phyloP scores from a whole-genome alignment of 2,888 invertebrate genomes.

The Exephanes ischioxanthus region DNA sequence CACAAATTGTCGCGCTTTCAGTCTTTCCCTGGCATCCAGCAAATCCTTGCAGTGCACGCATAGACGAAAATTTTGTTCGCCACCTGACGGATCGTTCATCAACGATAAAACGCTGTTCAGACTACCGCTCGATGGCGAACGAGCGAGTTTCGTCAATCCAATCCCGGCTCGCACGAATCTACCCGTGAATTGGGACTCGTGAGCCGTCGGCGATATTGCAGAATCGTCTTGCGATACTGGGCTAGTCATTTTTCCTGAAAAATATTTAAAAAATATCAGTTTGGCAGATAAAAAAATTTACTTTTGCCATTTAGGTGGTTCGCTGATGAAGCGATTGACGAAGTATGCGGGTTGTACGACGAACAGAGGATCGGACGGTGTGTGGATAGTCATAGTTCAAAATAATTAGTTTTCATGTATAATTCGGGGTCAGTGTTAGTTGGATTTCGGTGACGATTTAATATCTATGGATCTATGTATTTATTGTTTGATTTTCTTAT shows the following conservation, averaged over 20 bases:
- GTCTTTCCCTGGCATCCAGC: conserved; percentile 91
- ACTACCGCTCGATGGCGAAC: conserved; percentile 86
- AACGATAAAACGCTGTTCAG: conserved; percentile 83
- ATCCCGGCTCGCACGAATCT: conserved; percentile 80
- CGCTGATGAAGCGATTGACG: no score
- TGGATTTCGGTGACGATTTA: no score
- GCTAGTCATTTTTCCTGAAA: conserved; percentile 87
- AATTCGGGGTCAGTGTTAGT: no score
- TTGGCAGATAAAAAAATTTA: not conserved
- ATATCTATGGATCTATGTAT: no score
- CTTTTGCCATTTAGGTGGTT: not conserved
- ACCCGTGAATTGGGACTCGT: conserved; percentile 77
- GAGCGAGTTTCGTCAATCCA: conserved; percentile 81
- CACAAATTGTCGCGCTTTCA: conserved; percentile 92
- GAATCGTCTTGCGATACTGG: conserved; percentile 84
- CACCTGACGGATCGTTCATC: conserved; percentile 79
- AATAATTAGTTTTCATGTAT: no score
- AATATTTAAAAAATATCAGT: conserved; percentile 8
- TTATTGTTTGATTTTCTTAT: no score
- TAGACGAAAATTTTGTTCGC: conserved; percentile 89
- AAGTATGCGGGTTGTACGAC: no score
- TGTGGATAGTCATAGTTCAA: no score
- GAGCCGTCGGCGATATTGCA: conserved; percentile 78
- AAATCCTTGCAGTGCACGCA: conserved; percentile 93
- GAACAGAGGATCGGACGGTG: no score